phyloP scores from a whole-genome alignment of 2,888 invertebrate genomes.

The Iphiclides podalirius region DNA sequence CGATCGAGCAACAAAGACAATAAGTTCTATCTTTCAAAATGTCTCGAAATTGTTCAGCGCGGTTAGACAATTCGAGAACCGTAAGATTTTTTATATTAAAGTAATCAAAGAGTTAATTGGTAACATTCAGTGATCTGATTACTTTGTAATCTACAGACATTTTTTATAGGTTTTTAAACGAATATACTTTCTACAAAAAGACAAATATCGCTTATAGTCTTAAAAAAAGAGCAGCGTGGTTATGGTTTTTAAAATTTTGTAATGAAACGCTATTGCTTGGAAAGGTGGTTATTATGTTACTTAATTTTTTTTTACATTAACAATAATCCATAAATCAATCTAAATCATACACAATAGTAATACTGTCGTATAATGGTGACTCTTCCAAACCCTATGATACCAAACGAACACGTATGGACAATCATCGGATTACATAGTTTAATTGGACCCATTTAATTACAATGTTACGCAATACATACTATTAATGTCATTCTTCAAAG shows the following conservation, averaged over 20 bases:
- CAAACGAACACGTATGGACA: conserved; percentile 37
- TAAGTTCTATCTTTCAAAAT: no score
- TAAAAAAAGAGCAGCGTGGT: no score
- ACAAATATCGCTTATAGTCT: no score
- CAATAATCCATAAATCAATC: no score
- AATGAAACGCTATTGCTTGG: background rate
- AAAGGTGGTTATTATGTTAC: no score
- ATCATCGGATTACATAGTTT: conserved; percentile 45
- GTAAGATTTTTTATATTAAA: background rate
- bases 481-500: conserved; percentile 33
- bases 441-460: conserved; percentile 44
- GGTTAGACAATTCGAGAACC: no score
- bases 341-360: background rate
- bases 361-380: conserved; percentile 8
- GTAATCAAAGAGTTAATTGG: background rate
- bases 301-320: no score
- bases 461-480: conserved; percentile 30
- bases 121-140: background rate
- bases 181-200: background rate
- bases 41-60: no score
- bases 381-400: conserved; percentile 1
- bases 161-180: background rate
- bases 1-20: no score
- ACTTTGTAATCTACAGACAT: background rate
- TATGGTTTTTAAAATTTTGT: no score